Evolutionary conservation across 2,888 invertebrate genomes (phyloP), one percentile per base, ranked within the genome.

Genomic region (Tetragonisca angustula): DNA sequence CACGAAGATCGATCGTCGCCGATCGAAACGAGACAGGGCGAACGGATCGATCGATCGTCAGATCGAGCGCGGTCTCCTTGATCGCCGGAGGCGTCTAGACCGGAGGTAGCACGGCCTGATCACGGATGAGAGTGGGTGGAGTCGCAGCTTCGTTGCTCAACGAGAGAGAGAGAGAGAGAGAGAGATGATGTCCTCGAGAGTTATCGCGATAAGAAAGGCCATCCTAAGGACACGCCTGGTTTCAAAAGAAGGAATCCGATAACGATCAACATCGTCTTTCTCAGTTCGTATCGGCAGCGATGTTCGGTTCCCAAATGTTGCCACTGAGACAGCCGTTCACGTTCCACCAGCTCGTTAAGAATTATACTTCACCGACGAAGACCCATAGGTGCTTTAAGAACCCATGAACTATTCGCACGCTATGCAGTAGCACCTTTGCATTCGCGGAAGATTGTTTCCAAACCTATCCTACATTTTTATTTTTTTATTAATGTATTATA

Each of bases 201-300:
- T 92, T 93, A 93, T 92, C 91, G 88, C 91, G 93, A 94, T 93
- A 93, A 94, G 93, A 92, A 92, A 94, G 92, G 93, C 92, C 93
- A 93, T 94, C 93, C 92, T 92, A 91, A 92, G 93, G 93, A 94
- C 93, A 93, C 91, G 91, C 92, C 92, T 89, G 91, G 85, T 90
- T 90, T 86, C 88, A 87, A 87, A 85, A 90, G 87, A 86, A 81
- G 89, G 82, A 86, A 78, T 77, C 59, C 79, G 90, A 90, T 90
- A 88, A 89, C 71, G 70, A 90, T 90, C 90, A 80, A 86, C 89
- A 85, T 88, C 87, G 81, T 71, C 87, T 68, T 84, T 79, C 85
- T 70, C 68, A 76, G 43, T 64, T 70, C 61, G 75, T 78, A 82
- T 87, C 85, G 76, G 79, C 87, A 68, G 67, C 81, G 80, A 80